A percentile compares a stretch with the other conserved stretches of the same genome.
Evolutionary conservation across 2,113 vertebrate species (phyloP).

Genomic region (Pleuronectes platessa): DNA sequence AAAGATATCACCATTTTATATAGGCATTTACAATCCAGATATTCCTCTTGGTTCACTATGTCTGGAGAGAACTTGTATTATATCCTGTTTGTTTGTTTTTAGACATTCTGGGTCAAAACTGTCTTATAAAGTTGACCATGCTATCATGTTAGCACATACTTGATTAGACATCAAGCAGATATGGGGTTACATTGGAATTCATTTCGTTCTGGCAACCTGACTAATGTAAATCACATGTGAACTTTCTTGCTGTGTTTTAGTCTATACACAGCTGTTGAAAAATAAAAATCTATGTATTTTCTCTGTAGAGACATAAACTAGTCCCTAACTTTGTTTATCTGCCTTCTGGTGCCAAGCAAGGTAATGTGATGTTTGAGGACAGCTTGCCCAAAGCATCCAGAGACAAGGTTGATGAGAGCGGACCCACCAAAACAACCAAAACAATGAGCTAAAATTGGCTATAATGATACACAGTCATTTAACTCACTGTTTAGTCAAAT

Average conservation of each 20-base stretch:
- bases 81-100: neutral
- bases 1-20: neutral
- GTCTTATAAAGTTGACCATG: neutral
- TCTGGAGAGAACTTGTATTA: neutral
- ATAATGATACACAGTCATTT: neutral
- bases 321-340: neutral
- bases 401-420: neutral
- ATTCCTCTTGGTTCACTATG: neutral
- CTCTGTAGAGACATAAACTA: neutral
- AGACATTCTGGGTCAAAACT: no score
- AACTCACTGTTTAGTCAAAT: neutral
- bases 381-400: neutral
- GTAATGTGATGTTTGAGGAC: neutral
- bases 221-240: neutral
- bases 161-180: neutral
- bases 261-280: neutral
- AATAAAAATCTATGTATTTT: neutral
- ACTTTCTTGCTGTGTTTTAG: neutral
- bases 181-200: neutral
- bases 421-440: neutral
- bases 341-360: neutral
- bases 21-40: neutral
- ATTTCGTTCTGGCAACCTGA: neutral
- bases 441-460: neutral
- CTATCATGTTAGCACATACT: neutral